Percentiles rank a stretch among this genome's conserved stretches.
Conservation (phyloP, 2,888 invertebrate species). For the Synanthedon myopaeformis region DNA sequence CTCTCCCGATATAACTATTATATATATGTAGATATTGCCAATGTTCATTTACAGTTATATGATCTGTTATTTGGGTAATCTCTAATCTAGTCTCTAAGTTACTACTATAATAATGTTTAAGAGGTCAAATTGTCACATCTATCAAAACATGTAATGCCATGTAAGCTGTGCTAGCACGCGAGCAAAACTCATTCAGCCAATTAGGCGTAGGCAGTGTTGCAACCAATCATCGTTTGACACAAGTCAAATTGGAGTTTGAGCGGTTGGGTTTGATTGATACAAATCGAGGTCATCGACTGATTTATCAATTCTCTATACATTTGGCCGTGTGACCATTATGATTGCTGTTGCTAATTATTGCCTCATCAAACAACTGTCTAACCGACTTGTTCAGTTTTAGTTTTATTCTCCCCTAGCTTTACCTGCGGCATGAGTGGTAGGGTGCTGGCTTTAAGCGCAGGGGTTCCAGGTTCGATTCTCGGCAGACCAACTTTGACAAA, state of each 20-base stretch:
- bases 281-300: conserved; percentile 60
- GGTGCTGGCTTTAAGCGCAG: too few species aligned
- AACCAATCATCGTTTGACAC: conserved; percentile 67
- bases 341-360: conserved; percentile 25
- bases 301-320: conserved; percentile 39
- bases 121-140: conserved; percentile 6
- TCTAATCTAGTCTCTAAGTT: too few species aligned
- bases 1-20: too few species aligned
- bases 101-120: background rate
- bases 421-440: too few species aligned
- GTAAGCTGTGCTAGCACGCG: conserved; percentile 36
- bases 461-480: too few species aligned
- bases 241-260: conserved; percentile 60
- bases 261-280: conserved; percentile 58
- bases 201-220: conserved; percentile 56
- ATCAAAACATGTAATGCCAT: conserved; percentile 18
- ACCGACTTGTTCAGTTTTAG: background rate
- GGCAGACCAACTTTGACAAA: too few species aligned
- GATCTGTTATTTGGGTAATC: too few species aligned
- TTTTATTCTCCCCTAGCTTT: too few species aligned
- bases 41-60: too few species aligned
- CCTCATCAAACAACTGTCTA: conserved; percentile 16
- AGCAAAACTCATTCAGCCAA: conserved; percentile 62
- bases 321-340: conserved; percentile 21
- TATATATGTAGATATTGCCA: too few species aligned